Evolutionary conservation across 2,888 invertebrate genomes (phyloP).

Genomic region (Drosophila histrio): DNA sequence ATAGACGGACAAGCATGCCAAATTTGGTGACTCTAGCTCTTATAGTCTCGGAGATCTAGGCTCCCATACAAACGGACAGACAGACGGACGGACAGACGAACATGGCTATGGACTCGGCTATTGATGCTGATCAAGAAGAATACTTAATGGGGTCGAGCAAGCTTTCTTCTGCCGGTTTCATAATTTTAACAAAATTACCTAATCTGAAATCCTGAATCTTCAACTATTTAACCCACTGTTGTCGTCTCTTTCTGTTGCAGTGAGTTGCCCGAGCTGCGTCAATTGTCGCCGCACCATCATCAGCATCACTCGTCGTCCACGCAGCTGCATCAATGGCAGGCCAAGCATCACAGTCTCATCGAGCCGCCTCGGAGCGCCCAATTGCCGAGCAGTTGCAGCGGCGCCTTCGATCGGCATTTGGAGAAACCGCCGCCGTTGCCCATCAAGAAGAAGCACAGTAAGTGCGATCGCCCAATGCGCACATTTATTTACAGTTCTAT

Average conservation of each 20-base stretch:
- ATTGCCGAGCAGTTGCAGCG: conserved; percentile 65
- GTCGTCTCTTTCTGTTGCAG: conserved; percentile 31
- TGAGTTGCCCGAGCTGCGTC: conserved; percentile 84
- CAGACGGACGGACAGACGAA: too few species aligned
- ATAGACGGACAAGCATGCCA: too few species aligned
- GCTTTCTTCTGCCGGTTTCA: too few species aligned
- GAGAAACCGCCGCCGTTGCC: conserved; percentile 95
- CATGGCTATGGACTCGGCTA: too few species aligned
- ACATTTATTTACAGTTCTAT: conserved; percentile 68
- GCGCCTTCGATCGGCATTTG: conserved; percentile 83
- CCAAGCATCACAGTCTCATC: conserved; percentile 84
- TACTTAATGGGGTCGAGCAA: too few species aligned
- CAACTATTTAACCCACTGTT: neutral
- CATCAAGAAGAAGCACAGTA: conserved; percentile 97
- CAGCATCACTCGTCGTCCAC: conserved; percentile 48
- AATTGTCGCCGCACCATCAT: conserved; percentile 62
- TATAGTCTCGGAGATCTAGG: too few species aligned
- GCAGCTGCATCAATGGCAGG: conserved; percentile 81
- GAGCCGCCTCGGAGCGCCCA: conserved; percentile 72
- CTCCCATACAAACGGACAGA: too few species aligned
- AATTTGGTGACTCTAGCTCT: too few species aligned
- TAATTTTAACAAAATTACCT: too few species aligned
- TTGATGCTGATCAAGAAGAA: too few species aligned
- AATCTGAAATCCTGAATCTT: too few species aligned
- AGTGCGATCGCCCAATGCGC: conserved; percentile 85